Conservation (phyloP, 2,797 vertebrate genomes). For the Sebastes trivittatus region DNA sequence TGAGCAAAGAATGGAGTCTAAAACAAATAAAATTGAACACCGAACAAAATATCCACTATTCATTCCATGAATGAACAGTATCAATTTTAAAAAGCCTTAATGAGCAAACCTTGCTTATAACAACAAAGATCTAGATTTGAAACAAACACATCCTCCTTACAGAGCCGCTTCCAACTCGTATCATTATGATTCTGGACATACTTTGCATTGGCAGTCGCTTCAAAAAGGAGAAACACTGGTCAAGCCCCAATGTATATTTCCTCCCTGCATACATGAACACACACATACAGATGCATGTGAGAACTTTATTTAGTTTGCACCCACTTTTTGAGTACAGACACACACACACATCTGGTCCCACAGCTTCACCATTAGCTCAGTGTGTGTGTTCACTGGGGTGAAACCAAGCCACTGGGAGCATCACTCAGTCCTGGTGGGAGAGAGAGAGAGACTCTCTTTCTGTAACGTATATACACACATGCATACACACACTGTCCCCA, state of each 20-base stretch:
- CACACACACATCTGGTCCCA: conserved; percentile 3
- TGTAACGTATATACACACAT: conserved; percentile 23
- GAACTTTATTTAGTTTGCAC: not conserved
- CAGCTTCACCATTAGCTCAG: conserved; percentile 3
- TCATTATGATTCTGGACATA: not conserved
- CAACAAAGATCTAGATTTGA: not conserved
- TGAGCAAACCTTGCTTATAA: not conserved
- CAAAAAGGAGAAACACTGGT: not conserved
- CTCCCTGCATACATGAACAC: not conserved
- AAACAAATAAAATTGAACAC: not conserved
- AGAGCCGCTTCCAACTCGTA: not conserved
- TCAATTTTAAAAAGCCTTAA: not conserved
- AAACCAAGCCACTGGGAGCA: conserved; percentile 52
- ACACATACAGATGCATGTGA: not conserved
- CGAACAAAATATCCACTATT: not conserved
- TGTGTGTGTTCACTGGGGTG: conserved; percentile 52
- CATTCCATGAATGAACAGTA: not conserved
- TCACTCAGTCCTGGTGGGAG: conserved; percentile 45
- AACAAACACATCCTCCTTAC: not conserved
- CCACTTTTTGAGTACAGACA: not conserved
- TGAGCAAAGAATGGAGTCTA: not conserved
- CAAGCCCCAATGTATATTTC: not conserved
- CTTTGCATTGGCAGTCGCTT: not conserved
- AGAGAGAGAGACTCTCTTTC: not conserved
- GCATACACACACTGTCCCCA: conserved; percentile 36